Evolutionary conservation across 2,888 invertebrate species (phyloP), one percentile per base, ranked within the genome.

Genomic region (Cheilosia urbana): DNA sequence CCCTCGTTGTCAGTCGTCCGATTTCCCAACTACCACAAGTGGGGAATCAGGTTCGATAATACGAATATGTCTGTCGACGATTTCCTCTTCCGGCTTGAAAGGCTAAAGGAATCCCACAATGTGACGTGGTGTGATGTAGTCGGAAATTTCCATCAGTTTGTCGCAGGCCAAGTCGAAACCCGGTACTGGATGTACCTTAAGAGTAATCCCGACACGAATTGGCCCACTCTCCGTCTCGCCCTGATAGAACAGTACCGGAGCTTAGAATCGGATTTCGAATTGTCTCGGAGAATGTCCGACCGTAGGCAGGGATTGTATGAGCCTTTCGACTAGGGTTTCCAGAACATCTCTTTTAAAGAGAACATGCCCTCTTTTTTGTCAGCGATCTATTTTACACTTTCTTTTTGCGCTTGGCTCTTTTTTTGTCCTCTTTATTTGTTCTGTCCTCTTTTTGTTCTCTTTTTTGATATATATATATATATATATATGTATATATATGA

Each of bases 181-280:
- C 34, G 55, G 30, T 55, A 34, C 30, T 55, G 55, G 55, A 30
- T 55, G n/a, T 55, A 21, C 9, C 34, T 55, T 2, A 55, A 55
- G 17, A 30, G 9, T n/a, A 62, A 62, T 27, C 40, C 42, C 2
- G 24, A 4, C 1, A 27, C 30, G 2, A 40, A 40, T 21, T 40
- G 62, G 62, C 11, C 24, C 7, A 40, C 24, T 13, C 45, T 40
- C 2, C n/a, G 42, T 13, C 15, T 21, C 0, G 45, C 40, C 3
- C 7, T 62, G 19, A 42, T 62, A 3, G 62, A 45, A 13, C 40
- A 45, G 15, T 40, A 62, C 42, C 15, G 45, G 4, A 40, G 40
- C n/a, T n/a, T 62, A 15, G 40, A 24, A 24, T 21, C 45, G 2
- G 24, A 40, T 13, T 40, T 42, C 24, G 24, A 62, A 13, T n/a